These are phyloP conservation scores for Trachelipus rathkii DNA, from an alignment of 1,140 invertebrate genomes.

Conservation along the genomic window DNA sequence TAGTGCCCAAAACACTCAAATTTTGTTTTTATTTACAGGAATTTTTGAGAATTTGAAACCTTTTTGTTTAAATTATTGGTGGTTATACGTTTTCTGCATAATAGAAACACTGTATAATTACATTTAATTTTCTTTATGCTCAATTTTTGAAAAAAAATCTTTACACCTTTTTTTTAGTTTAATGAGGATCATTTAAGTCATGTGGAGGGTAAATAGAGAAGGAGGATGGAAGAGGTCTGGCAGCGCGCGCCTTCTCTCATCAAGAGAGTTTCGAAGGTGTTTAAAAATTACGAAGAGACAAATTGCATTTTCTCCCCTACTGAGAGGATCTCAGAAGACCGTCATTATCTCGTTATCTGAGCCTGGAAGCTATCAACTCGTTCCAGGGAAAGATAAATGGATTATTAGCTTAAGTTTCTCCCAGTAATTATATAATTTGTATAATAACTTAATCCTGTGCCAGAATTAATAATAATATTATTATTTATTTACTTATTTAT, in stretches of 20 bases:
- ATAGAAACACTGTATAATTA: not conserved
- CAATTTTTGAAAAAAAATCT: not conserved
- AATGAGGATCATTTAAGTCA: not conserved
- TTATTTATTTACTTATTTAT: no score
- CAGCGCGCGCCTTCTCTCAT: no score
- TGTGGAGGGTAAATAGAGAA: not conserved
- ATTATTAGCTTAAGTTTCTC: no score
- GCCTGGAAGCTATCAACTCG: not conserved
- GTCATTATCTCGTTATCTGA: not conserved
- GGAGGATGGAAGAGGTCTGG: no score
- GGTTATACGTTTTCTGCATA: not conserved
- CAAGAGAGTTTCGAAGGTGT: not conserved
- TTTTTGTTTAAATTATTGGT: not conserved
- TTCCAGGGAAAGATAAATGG: no score
- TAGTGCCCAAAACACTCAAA: not conserved
- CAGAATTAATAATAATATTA: no score
- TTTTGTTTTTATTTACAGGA: not conserved
- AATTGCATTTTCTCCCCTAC: not conserved
- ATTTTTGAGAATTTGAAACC: not conserved
- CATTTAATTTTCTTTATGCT: not conserved
- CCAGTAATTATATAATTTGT: no score
- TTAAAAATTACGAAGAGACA: not conserved
- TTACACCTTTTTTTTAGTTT: not conserved
- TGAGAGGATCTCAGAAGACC: not conserved
- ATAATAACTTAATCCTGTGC: no score